Evolutionary conservation across 2,797 vertebrate species (phyloP).

Genomic region (Fistularia tabacaria): DNA sequence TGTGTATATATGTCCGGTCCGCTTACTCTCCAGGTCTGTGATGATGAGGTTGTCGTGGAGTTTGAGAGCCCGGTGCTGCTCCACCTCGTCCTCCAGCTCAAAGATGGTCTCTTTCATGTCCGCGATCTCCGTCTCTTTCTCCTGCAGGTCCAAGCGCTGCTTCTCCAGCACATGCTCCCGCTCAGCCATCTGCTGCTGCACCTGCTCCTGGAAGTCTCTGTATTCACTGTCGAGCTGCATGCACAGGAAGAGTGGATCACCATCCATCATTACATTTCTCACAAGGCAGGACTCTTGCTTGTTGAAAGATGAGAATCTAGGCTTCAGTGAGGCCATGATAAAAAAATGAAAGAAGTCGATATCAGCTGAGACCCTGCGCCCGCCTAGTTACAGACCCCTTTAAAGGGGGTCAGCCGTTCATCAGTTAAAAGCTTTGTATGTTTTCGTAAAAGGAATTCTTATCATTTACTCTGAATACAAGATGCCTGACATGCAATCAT

Average conservation of each 20-base stretch:
- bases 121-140: conserved; percentile 89
- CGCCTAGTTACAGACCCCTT: too few relatives aligned
- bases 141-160: conserved; percentile 83
- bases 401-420: too few relatives aligned
- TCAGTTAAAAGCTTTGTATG: too few relatives aligned
- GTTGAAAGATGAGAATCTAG: not conserved
- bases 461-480: too few relatives aligned
- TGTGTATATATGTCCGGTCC: not conserved
- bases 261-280: conserved; percentile 17
- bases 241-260: conserved; percentile 8
- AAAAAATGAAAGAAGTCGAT: too few relatives aligned
- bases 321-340: too few relatives aligned
- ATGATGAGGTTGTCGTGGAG: conserved; percentile 97
- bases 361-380: too few relatives aligned
- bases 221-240: conserved; percentile 88
- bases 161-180: conserved; percentile 85
- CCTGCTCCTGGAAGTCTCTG: conserved; percentile 86
- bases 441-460: too few relatives aligned
- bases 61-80: conserved; percentile 94
- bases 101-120: conserved; percentile 99
- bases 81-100: conserved; percentile 95
- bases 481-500: too few relatives aligned
- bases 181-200: conserved; percentile 87
- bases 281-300: not conserved
- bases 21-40: conserved; percentile 93